Base-by-base conservation (phyloP, 2,888 invertebrate genomes). In the Eugnorisma glareosa region DNA sequence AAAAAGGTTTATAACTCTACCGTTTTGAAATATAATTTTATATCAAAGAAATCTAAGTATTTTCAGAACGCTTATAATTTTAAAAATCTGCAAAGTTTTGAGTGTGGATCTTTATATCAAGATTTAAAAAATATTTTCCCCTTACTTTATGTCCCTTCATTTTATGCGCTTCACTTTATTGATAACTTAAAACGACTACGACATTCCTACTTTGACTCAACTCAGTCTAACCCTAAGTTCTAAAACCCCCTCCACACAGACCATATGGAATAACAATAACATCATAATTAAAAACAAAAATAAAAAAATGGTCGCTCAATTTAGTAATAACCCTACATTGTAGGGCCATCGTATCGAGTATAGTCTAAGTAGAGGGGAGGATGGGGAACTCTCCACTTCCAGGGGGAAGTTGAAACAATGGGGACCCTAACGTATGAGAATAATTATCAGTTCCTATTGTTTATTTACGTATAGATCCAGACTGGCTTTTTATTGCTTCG, bases 381-480 rank as follows among this genome's bases (percentile, higher is more conserved):
- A 18, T 28, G 64, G 64, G 89, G 81, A 88, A 89, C 87, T n/a
- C n/a, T n/a, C n/a, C n/a, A n/a, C n/a, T 21, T 35, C 81, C 75
- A 84, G 89, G 88, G 93, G 90, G 92, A 91, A 89, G 91, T 89
- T 93, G 92, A 94, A 95, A 95, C 95, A 95, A 95, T 92, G 89
- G 89, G 87, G 88, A 88, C 93, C 93, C 93, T 90, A 90, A 88
- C 87, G 90, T 89, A 91, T 91, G 89, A 89, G 91, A 93, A 95
- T 95, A 94, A 95, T 95, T 94, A 96, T 95, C 92, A 94, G 93
- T 91, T 93, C 91, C 90, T 92, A 75, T 85, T 92, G 92, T 93
- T 93, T 92, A 92, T 92, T 93, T 91, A 91, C 90, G 80, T 86
- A 91, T 90, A 92, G 91, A 92, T 90, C 89, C 90, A 92, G 91